Conservation (phyloP, 2,888 invertebrate genomes). For the Thysanoteuthis rhombus region DNA sequence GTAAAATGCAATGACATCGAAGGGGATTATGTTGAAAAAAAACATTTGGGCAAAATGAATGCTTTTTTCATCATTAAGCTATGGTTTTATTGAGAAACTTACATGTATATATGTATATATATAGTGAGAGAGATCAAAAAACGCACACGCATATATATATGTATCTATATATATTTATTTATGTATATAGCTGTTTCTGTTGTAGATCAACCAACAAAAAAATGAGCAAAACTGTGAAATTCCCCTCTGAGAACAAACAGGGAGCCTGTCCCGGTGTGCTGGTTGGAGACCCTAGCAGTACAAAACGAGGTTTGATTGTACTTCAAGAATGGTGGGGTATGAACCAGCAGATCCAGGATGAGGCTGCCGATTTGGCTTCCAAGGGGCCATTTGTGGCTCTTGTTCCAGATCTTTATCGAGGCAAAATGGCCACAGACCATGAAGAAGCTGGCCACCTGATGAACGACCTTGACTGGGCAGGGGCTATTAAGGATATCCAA, state of each 20-base stretch:
- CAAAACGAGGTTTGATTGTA: constrained; percentile 49
- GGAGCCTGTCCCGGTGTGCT: constrained; percentile 27
- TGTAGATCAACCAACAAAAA: neutral
- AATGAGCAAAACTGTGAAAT: constrained; percentile 20
- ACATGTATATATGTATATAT: too few species aligned
- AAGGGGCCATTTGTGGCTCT: constrained; percentile 51
- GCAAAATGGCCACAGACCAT: constrained; percentile 54
- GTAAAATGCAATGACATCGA: too few species aligned
- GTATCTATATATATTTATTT: neutral
- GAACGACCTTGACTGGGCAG: constrained; percentile 58
- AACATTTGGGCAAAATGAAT: too few species aligned
- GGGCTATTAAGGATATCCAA: constrained; percentile 56
- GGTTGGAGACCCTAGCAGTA: constrained; percentile 25
- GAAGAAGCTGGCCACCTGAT: constrained; percentile 60
- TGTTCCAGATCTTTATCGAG: constrained; percentile 59
- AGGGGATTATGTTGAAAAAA: too few species aligned
- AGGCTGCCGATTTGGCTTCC: constrained; percentile 45
- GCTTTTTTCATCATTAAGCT: too few species aligned
- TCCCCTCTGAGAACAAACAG: constrained; percentile 24
- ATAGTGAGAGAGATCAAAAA: too few species aligned
- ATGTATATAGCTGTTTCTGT: neutral
- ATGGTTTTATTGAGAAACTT: too few species aligned
- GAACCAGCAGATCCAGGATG: constrained; percentile 55
- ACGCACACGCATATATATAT: neutral
- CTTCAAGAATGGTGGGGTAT: constrained; percentile 62